Evolutionary conservation across 1,140 invertebrate species (phyloP), one percentile per base, ranked within the genome.

Genomic region (Lucilia sericata): DNA sequence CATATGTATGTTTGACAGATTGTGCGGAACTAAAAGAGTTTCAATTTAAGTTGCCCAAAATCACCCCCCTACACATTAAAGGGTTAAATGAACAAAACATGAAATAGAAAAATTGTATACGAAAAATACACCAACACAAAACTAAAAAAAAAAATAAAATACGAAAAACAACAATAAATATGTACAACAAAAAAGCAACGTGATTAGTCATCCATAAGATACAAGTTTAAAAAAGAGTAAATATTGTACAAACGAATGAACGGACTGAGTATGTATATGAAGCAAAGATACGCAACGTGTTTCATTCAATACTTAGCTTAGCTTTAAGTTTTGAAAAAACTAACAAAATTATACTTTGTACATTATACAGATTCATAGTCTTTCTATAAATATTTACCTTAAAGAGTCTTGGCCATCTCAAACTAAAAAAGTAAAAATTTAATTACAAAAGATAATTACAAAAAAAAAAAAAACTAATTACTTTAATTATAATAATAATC

Each of bases 171-270:
- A 82, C 80, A 55, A 21, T 75, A 42, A 42, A 30, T 19, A 17
- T 78, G 17, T 36, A 78, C 75, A 78, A 78, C 34, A 47, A 49
- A 19, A 80, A 49, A 49, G 21, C 17, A 49, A 49, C 76, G 55
- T 51, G 82, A 55, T 82, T 82, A 82, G 82, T 82, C 82, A 82
- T 82, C 82, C 82, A 70, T 82, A 80, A 80, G 42, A 80, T 80
- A 80, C n/a, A 80, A 47, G 47, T 80, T 80, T 49, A 49, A 80
- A 49, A 51, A 80, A 51, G 76, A 78, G 75, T 78, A 47, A 60
- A 47, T 17, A 82, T 51, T n/a, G 80, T 17, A 75, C 75, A 42
- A 42, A 78, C 34, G 42, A 42, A 78, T 34, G 9, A 42, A 36
- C 75, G 75, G n/a, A 10, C 9, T n/a, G 8, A n/a, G n/a, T 2